Evolutionary conservation across 2,888 invertebrate genomes (phyloP).

Genomic region (Muschampia plurimacula): DNA sequence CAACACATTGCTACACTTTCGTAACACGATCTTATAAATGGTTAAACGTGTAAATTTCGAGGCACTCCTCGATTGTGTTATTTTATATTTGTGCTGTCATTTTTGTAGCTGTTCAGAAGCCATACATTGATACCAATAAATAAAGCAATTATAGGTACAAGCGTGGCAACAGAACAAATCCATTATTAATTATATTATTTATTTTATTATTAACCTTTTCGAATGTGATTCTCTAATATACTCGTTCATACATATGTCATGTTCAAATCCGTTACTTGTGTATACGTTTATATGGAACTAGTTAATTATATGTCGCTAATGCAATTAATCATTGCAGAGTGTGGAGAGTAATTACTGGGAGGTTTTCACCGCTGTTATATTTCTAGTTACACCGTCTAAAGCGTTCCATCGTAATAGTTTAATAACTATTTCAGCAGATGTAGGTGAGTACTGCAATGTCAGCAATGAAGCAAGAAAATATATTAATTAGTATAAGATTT

Average conservation of each 20-base stretch:
- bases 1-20: constrained; percentile 37
- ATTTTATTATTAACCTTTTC: background rate
- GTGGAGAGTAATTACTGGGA: constrained; percentile 30
- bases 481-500: background rate
- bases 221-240: background rate
- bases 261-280: constrained; percentile 10
- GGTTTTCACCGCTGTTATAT: constrained; percentile 33
- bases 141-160: too few relatives aligned
- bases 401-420: constrained; percentile 21
- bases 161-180: too few relatives aligned
- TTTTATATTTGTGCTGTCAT: constrained; percentile 34
- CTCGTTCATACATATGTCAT: background rate
- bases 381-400: constrained; percentile 26
- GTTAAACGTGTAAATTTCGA: constrained; percentile 44
- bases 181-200: background rate
- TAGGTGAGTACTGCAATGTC: background rate
- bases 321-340: constrained; percentile 34
- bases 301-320: constrained; percentile 31
- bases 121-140: too few relatives aligned
- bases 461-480: background rate
- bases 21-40: constrained; percentile 44
- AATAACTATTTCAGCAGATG: constrained; percentile 22
- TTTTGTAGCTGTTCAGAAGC: too few relatives aligned
- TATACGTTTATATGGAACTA: constrained; percentile 15
- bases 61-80: constrained; percentile 38